Evolutionary conservation across 2,888 invertebrate genomes (phyloP).

Genomic region (Amblyjoppa proteus): DNA sequence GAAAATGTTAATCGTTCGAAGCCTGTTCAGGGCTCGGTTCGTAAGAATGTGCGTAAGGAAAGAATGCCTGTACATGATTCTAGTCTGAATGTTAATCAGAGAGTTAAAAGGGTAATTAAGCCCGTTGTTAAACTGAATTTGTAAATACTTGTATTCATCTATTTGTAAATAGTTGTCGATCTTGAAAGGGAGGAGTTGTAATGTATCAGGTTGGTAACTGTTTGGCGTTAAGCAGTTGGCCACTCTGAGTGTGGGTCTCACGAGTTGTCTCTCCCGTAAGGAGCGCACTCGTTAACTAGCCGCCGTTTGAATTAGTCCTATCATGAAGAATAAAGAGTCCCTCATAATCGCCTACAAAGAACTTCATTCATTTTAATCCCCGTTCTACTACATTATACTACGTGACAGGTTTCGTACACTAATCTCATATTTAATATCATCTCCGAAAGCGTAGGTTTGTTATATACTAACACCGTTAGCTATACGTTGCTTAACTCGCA

Average conservation of each 20-base stretch:
- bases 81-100: constrained; percentile 25
- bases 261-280: too few relatives aligned
- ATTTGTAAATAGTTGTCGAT: constrained; percentile 10
- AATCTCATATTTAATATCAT: not conserved
- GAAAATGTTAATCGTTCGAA: not conserved
- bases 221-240: too few relatives aligned
- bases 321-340: too few relatives aligned
- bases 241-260: too few relatives aligned
- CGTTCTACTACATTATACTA: too few relatives aligned
- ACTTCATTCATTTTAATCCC: too few relatives aligned
- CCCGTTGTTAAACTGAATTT: constrained; percentile 33
- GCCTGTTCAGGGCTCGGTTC: not conserved
- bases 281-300: too few relatives aligned
- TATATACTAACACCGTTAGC: too few relatives aligned
- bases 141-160: not conserved
- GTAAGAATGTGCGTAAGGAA: not conserved
- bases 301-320: too few relatives aligned
- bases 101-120: constrained; percentile 17
- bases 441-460: not conserved
- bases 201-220: too few relatives aligned
- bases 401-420: constrained; percentile 50
- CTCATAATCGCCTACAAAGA: too few relatives aligned
- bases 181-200: constrained; percentile 16
- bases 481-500: too few relatives aligned
- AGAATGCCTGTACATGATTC: not conserved